These are phyloP conservation scores for Hycleus phaleratus DNA, from an alignment of 1,140 invertebrate genomes.

Conservation along the genomic window DNA sequence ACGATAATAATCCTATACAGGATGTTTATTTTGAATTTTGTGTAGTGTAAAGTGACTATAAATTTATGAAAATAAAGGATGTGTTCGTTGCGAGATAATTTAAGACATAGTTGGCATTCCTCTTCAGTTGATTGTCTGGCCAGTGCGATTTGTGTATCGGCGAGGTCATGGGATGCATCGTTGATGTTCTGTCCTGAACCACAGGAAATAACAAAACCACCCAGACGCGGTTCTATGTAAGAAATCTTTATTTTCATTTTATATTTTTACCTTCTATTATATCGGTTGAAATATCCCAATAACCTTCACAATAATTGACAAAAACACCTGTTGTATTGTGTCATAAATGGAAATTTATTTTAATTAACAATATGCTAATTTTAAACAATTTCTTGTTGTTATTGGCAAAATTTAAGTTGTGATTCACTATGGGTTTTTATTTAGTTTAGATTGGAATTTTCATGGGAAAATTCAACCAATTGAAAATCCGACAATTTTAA, in stretches of 20 bases:
- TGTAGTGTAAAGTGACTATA: no score
- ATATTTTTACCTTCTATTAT: background rate
- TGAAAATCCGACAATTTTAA: no score
- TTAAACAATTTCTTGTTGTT: no score
- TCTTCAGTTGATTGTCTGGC: slow-evolving; percentile 13
- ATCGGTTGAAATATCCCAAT: background rate
- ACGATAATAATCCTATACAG: no score
- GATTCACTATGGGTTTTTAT: no score
- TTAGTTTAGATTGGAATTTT: no score
- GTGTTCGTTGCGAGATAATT: no score
- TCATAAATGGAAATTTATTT: background rate
- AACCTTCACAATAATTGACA: background rate
- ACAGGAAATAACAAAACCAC: background rate
- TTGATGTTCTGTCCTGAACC: background rate
- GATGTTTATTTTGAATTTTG: no score
- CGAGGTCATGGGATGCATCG: slow-evolving; percentile 5
- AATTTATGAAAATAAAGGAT: no score
- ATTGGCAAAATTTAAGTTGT: no score
- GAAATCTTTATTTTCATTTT: background rate
- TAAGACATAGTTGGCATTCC: slow-evolving; percentile 7
- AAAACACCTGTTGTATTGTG: background rate
- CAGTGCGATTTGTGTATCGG: background rate
- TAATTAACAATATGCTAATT: no score
- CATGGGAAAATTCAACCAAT: no score
- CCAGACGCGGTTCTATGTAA: slow-evolving; percentile 5